A percentile compares a stretch with the other conserved stretches of the same genome.
Conservation (phyloP, 2,888 invertebrate species). For the Melieria omissa region DNA sequence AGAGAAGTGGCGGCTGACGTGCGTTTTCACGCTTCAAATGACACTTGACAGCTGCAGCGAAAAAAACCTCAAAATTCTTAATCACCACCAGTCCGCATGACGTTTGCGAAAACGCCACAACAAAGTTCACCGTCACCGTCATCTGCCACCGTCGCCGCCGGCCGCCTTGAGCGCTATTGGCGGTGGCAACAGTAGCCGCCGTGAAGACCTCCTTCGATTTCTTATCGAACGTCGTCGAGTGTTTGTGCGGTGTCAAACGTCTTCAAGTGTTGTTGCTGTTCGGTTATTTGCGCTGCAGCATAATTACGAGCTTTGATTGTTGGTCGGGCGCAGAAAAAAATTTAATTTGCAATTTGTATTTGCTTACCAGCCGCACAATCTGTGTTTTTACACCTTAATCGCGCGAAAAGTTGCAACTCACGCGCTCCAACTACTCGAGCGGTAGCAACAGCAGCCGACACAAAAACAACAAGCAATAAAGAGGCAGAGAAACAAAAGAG, state of each 20-base stretch:
- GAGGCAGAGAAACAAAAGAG: background rate
- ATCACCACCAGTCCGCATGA: too few species aligned
- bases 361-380: background rate
- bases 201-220: background rate
- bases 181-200: too few species aligned
- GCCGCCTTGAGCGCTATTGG: too few species aligned
- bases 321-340: constrained; percentile 13
- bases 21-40: too few species aligned
- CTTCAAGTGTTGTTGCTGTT: background rate
- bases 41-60: too few species aligned
- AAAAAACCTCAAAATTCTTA: too few species aligned
- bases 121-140: too few species aligned
- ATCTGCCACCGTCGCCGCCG: too few species aligned
- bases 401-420: background rate
- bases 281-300: background rate
- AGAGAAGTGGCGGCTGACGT: too few species aligned
- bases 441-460: background rate
- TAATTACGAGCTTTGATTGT: constrained; percentile 10
- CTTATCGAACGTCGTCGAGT: background rate
- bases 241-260: background rate
- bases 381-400: background rate
- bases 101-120: too few species aligned
- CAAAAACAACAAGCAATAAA: too few species aligned
- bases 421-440: background rate
- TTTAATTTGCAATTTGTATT: constrained; percentile 27